Conservation (phyloP, 1,140 invertebrate species). For the Cataglyphis hispanica region DNA sequence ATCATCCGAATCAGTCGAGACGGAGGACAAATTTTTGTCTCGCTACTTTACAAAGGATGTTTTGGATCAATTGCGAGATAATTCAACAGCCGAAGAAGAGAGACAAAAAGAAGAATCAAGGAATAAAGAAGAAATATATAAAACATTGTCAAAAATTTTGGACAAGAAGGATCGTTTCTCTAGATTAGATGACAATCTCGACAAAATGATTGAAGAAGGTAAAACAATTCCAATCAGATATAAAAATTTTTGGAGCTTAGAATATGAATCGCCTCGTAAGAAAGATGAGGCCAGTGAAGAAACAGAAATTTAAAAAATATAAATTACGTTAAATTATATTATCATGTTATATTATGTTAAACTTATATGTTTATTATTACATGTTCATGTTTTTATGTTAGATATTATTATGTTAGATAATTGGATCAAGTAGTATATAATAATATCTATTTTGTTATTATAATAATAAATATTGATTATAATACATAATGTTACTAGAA, state of each 20-base stretch:
- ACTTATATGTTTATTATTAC: background rate
- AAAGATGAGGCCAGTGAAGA: conserved; percentile 41
- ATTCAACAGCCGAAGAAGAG: conserved; percentile 29
- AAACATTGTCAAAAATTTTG: conserved; percentile 68
- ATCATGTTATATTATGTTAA: background rate
- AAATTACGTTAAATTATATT: conserved; percentile 5
- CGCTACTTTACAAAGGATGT: conserved; percentile 57
- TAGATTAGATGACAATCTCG: conserved; percentile 83
- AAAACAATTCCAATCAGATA: conserved; percentile 83
- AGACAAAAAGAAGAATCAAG: conserved; percentile 27
- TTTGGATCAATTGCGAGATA: conserved; percentile 29
- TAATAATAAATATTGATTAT: background rate
- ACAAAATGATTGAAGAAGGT: conserved; percentile 81
- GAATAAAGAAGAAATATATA: conserved; percentile 1
- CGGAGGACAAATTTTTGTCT: conserved; percentile 46
- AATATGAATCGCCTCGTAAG: conserved; percentile 81
- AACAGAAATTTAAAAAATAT: conserved; percentile 11
- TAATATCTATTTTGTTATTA: conserved; percentile 9
- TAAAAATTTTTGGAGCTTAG: conserved; percentile 86
- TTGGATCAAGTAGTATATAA: background rate
- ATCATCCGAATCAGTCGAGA: background rate
- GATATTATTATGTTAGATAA: conserved; percentile 12
- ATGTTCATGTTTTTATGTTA: background rate
- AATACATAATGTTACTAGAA: conserved; percentile 7
- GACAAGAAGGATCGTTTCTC: conserved; percentile 81